Evolutionary conservation across 1,140 invertebrate genomes (phyloP).

Genomic region (Littorina saxatilis): DNA sequence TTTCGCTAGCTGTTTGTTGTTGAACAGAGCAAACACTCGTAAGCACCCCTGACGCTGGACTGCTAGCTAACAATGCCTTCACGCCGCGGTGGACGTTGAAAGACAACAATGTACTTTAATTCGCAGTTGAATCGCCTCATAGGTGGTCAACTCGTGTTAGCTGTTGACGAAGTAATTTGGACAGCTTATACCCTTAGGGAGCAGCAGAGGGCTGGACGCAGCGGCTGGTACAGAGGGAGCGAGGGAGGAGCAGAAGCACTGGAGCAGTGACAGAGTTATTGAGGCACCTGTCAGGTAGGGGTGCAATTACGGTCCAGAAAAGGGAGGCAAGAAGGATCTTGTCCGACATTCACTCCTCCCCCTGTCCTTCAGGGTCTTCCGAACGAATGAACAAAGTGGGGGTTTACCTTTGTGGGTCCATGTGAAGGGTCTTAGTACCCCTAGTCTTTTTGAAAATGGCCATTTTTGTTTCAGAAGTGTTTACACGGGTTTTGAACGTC

Average conservation of each 20-base stretch:
- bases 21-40: too few relatives aligned
- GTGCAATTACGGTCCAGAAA: not conserved
- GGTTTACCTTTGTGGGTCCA: too few relatives aligned
- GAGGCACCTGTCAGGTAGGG: conserved; percentile 18
- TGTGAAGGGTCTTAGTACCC: too few relatives aligned
- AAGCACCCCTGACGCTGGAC: too few relatives aligned
- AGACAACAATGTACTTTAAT: not conserved
- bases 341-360: not conserved
- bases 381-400: too few relatives aligned
- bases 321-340: not conserved
- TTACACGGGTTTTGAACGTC: too few relatives aligned
- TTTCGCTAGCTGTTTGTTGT: too few relatives aligned
- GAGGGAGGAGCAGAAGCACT: not conserved
- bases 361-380: not conserved
- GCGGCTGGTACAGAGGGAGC: not conserved
- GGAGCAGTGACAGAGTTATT: not conserved
- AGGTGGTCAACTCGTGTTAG: not conserved
- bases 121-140: not conserved
- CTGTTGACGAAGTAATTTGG: not conserved
- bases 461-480: too few relatives aligned
- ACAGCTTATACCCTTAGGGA: not conserved
- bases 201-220: not conserved
- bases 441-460: too few relatives aligned
- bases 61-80: too few relatives aligned
- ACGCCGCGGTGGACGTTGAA: not conserved